phyloP scores from a whole-genome alignment of 2,888 invertebrate species.

The Sclerodermus sp. region DNA sequence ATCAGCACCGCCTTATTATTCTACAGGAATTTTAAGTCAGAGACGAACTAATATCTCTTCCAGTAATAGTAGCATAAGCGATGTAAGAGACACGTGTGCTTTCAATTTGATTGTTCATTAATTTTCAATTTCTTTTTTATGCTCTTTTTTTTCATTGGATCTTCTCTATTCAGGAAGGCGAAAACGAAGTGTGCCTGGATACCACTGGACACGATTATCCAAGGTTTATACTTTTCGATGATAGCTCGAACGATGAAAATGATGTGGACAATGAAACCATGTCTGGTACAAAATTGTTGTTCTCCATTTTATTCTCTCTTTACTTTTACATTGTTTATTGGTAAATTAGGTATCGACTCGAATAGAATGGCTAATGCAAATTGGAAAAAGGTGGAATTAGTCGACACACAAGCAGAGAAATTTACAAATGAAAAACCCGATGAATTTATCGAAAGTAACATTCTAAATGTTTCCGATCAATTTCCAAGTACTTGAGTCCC shows the following conservation, averaged over 20 bases:
- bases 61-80: slow-evolving; percentile 57
- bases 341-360: slow-evolving; percentile 34
- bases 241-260: slow-evolving; percentile 79
- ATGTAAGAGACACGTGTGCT: slow-evolving; percentile 35
- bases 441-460: slow-evolving; percentile 9
- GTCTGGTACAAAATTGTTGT: slow-evolving; percentile 63
- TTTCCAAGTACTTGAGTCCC: slow-evolving; percentile 22
- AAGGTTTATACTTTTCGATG: slow-evolving; percentile 63
- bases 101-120: too few relatives aligned
- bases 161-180: slow-evolving; percentile 66
- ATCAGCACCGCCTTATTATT: slow-evolving; percentile 35
- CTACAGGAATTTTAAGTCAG: too few relatives aligned
- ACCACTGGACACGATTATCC: slow-evolving; percentile 60
- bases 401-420: slow-evolving; percentile 32
- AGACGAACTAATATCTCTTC: slow-evolving; percentile 18
- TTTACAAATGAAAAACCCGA: slow-evolving; percentile 31
- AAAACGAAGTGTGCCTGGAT: slow-evolving; percentile 67
- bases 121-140: too few relatives aligned
- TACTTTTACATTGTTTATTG: slow-evolving; percentile 7
- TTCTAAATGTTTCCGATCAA: slow-evolving; percentile 17
- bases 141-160: too few relatives aligned
- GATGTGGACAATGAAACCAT: slow-evolving; percentile 86
- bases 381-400: slow-evolving; percentile 28
- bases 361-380: slow-evolving; percentile 19
- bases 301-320: background rate